Evolutionary conservation across 2,113 vertebrate genomes (phyloP).

Genomic region (Hydrochoerus hydrochaeris): DNA sequence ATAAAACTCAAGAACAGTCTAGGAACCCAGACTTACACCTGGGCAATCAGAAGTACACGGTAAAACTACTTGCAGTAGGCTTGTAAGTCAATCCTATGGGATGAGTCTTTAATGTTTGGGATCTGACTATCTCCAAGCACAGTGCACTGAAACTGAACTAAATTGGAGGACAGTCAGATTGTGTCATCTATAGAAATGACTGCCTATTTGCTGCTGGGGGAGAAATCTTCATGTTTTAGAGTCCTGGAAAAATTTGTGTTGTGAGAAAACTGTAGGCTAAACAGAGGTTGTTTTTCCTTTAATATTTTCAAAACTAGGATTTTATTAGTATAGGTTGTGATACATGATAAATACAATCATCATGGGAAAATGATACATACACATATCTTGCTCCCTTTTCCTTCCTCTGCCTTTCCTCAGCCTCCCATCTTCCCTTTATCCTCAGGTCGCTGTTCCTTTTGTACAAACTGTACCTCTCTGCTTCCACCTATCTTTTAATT

Average conservation of each 20-base stretch:
- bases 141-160: neutral
- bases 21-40: neutral
- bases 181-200: neutral
- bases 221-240: neutral
- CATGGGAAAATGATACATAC: neutral
- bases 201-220: neutral
- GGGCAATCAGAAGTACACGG: neutral
- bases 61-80: neutral
- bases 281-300: neutral
- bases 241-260: neutral
- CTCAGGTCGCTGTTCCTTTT: neutral
- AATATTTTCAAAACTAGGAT: neutral
- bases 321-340: neutral
- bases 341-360: neutral
- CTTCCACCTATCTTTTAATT: neutral
- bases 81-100: neutral
- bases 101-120: neutral
- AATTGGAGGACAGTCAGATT: neutral
- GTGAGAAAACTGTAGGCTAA: neutral
- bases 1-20: neutral
- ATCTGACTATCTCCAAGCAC: neutral
- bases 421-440: neutral
- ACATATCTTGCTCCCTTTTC: neutral
- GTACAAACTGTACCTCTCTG: neutral
- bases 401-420: neutral